Percentiles rank a stretch among this genome's conserved stretches.
Evolutionary conservation across 2,113 vertebrate species (phyloP).

Genomic region (Pitta sordida): DNA sequence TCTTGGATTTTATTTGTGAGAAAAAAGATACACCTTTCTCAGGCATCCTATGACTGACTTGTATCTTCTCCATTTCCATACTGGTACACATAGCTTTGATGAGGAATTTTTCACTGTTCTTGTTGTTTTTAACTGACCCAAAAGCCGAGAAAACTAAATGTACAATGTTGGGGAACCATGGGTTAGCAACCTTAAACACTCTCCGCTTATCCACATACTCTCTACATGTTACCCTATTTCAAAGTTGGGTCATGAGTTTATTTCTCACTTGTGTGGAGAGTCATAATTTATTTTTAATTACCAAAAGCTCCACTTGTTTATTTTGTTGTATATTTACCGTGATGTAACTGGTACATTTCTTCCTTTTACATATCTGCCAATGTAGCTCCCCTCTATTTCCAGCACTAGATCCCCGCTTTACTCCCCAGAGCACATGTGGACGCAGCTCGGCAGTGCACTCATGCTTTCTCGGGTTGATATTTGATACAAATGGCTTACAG

Average conservation of each 20-base stretch:
- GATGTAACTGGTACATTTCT: not conserved
- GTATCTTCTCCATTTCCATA: not conserved
- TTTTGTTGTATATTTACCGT: not conserved
- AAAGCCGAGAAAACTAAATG: not conserved
- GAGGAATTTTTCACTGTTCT: not conserved
- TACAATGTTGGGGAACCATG: not conserved
- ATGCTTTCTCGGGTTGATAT: not conserved
- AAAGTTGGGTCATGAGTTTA: not conserved
- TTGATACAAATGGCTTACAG: not conserved
- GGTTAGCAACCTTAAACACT: not conserved
- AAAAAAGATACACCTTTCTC: not conserved
- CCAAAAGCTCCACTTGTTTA: accelerated
- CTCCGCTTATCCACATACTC: not conserved
- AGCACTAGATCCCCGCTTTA: not conserved
- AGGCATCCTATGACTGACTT: not conserved
- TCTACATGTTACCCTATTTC: not conserved
- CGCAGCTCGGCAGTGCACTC: not conserved
- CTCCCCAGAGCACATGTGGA: not conserved
- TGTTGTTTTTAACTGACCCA: not conserved
- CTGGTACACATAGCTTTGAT: not conserved
- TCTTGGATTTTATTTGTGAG: not conserved
- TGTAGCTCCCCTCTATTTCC: not conserved
- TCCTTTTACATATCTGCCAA: not conserved
- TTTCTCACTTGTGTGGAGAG: not conserved
- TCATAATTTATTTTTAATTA: not conserved